Percentiles rank a stretch among this genome's conserved stretches.
Evolutionary conservation across 2,113 vertebrate species (phyloP).

Genomic region (Gopherus evgoodei): DNA sequence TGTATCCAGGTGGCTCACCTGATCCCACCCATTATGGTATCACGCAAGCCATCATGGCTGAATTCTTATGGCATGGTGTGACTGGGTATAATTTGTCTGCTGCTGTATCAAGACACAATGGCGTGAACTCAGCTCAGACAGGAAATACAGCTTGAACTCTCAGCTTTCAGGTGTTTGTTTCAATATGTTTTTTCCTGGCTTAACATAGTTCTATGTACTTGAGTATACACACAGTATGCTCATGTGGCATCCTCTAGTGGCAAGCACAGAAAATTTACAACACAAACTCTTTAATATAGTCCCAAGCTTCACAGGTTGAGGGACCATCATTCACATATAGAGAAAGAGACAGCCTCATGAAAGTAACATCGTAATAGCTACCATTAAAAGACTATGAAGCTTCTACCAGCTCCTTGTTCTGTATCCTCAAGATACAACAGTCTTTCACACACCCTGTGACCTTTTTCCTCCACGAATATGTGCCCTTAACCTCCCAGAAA

Average conservation of each 20-base stretch:
- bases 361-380: neutral
- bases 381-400: neutral
- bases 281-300: fast-evolving
- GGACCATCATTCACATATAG: neutral
- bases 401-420: neutral
- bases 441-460: neutral
- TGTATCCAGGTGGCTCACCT: fast-evolving
- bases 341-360: fast-evolving
- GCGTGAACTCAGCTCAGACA: neutral
- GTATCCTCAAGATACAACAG: neutral
- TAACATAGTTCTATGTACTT: fast-evolving
- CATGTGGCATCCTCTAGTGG: neutral
- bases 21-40: neutral
- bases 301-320: neutral
- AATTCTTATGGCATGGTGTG: neutral
- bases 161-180: fast-evolving
- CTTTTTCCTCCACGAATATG: no score
- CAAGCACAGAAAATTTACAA: neutral
- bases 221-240: fast-evolving
- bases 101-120: fast-evolving
- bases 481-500: no score
- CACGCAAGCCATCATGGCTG: neutral
- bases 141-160: fast-evolving
- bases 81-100: neutral
- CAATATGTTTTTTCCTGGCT: fast-evolving